A percentile compares a stretch with the other conserved stretches of the same genome.
Conservation (phyloP, 2,113 vertebrate species). For the Physeter macrocephalus region DNA sequence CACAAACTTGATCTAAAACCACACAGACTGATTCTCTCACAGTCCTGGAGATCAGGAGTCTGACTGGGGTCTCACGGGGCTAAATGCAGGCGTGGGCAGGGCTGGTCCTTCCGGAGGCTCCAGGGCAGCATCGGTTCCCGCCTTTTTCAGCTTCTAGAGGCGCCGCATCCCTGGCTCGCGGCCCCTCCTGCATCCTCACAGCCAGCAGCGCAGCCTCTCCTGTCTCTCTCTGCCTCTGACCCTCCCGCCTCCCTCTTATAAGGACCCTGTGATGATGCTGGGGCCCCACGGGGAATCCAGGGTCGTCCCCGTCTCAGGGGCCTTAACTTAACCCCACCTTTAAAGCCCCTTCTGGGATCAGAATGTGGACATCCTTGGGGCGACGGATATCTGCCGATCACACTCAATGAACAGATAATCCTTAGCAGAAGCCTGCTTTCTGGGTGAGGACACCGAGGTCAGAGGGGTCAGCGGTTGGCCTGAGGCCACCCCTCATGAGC, state of each 20-base stretch:
- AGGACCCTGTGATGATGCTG: not conserved
- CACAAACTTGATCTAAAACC: not conserved
- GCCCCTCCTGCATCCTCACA: not conserved
- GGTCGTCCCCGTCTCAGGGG: not conserved
- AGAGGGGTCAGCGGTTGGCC: not conserved
- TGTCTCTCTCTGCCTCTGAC: not conserved
- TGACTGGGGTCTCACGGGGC: rapidly evolving
- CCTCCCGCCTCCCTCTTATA: not conserved
- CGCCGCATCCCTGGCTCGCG: rapidly evolving
- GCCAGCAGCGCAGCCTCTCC: not conserved
- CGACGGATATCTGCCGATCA: not conserved
- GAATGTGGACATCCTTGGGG: not conserved
- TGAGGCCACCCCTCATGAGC: not conserved
- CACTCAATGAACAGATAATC: not conserved
- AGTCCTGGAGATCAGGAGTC: not conserved
- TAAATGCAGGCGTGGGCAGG: not conserved
- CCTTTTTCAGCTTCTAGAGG: not conserved
- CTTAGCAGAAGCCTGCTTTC: not conserved
- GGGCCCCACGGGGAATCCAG: not conserved
- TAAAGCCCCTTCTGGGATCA: not conserved
- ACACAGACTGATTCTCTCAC: not conserved
- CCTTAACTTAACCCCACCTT: not conserved
- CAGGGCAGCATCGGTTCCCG: not conserved
- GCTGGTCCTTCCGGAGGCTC: not conserved
- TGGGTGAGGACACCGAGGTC: not conserved